A percentile compares a stretch with the other conserved stretches of the same genome.
Evolutionary conservation across 2,888 invertebrate genomes (phyloP).

Genomic region (Oscheius sp.): DNA sequence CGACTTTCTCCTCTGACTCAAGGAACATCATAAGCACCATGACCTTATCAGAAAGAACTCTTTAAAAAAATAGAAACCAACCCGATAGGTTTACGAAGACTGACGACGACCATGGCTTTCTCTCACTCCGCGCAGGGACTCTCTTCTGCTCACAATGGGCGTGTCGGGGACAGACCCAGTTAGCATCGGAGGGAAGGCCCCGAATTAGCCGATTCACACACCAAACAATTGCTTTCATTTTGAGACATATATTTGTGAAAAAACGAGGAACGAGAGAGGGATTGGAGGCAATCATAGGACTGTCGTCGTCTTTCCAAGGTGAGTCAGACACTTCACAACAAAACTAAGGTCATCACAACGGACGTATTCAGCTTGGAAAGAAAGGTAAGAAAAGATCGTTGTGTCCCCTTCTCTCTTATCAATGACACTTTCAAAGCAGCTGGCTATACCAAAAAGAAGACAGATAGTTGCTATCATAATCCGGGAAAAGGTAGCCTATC

Average conservation of each 20-base stretch:
- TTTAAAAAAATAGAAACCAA: neutral
- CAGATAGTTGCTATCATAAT: too few species aligned
- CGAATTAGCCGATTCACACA: conserved; percentile 19
- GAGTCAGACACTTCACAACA: neutral
- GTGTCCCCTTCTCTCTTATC: too few species aligned
- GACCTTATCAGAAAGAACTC: neutral
- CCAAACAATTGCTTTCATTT: conserved; percentile 13
- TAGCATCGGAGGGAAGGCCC: conserved; percentile 14
- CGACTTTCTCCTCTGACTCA: too few species aligned
- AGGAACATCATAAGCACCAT: too few species aligned
- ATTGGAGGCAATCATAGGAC: neutral
- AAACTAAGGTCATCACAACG: too few species aligned
- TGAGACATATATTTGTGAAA: too few species aligned
- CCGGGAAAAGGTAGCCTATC: neutral
- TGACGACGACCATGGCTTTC: conserved; percentile 14
- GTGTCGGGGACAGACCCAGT: conserved; percentile 17
- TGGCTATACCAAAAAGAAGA: too few species aligned
- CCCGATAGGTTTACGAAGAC: conserved; percentile 4
- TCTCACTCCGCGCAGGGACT: neutral
- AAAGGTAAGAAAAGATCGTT: too few species aligned
- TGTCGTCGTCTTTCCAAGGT: too few species aligned
- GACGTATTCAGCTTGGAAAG: too few species aligned
- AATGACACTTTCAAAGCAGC: too few species aligned
- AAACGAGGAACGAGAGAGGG: neutral
- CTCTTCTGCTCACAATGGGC: conserved; percentile 9